A percentile compares a stretch with the other conserved stretches of the same genome.
These are phyloP conservation scores for Sebastes variabilis DNA, from an alignment of 2,797 vertebrate species.

Conservation along the genomic window DNA sequence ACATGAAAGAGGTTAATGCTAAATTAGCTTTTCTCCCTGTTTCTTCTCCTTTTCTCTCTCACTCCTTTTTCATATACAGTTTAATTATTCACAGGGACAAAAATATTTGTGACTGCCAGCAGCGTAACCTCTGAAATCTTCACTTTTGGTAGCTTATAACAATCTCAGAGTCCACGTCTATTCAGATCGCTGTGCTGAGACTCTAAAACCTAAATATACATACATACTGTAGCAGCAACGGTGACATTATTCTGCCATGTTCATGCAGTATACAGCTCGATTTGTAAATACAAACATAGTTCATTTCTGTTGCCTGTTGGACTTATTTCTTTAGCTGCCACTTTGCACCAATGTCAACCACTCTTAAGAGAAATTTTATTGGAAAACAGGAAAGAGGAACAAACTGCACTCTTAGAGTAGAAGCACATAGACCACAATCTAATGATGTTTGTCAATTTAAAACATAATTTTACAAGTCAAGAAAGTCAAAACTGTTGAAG, in stretches of 20 bases:
- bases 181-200: not conserved
- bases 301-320: too few species aligned
- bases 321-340: not conserved
- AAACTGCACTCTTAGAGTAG: too few species aligned
- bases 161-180: not conserved
- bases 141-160: not conserved
- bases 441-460: too few species aligned
- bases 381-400: too few species aligned
- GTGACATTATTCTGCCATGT: not conserved
- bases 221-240: not conserved
- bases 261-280: not conserved
- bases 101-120: not conserved
- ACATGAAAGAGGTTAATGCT: constrained; percentile 49
- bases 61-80: not conserved
- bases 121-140: not conserved
- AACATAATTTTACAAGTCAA: too few species aligned
- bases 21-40: constrained; percentile 26
- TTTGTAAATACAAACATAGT: not conserved
- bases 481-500: too few species aligned
- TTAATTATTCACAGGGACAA: not conserved
- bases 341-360: not conserved
- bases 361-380: too few species aligned
- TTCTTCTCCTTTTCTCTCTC: constrained; percentile 16
- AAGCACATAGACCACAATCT: too few species aligned
- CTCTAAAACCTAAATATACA: not conserved